Conservation (phyloP, 1,140 invertebrate species). For the Temnothorax longispinosus region DNA sequence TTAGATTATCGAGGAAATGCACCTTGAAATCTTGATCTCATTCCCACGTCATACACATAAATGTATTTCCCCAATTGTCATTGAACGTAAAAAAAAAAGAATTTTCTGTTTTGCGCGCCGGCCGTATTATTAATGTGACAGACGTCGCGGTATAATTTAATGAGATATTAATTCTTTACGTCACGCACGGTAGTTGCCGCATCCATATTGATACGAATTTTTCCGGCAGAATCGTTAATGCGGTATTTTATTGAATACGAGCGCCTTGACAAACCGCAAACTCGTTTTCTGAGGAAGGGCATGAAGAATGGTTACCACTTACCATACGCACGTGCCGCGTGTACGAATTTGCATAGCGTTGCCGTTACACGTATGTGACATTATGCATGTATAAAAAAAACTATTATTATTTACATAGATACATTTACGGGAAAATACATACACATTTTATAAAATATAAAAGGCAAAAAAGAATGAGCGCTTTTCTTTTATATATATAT, state of each 20-base stretch:
- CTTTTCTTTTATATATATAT: background rate
- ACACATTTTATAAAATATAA: slow-evolving; percentile 25
- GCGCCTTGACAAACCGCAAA: slow-evolving; percentile 31
- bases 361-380: slow-evolving; percentile 12
- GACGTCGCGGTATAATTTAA: background rate
- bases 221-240: slow-evolving; percentile 29
- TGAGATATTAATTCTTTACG: slow-evolving; percentile 6
- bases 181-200: background rate
- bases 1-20: background rate
- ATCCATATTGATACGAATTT: slow-evolving; percentile 33
- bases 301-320: slow-evolving; percentile 26
- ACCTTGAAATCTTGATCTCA: background rate
- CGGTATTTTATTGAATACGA: slow-evolving; percentile 39
- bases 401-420: slow-evolving; percentile 50
- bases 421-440: background rate
- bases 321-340: slow-evolving; percentile 21
- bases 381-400: slow-evolving; percentile 6
- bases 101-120: background rate
- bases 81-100: background rate
- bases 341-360: slow-evolving; percentile 49
- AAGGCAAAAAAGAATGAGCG: background rate
- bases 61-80: background rate
- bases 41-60: background rate
- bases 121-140: slow-evolving; percentile 18
- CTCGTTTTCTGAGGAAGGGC: background rate